These are phyloP conservation scores for Carollia perspicillata DNA, from an alignment of 2,113 vertebrate species.

Conservation along the genomic window DNA sequence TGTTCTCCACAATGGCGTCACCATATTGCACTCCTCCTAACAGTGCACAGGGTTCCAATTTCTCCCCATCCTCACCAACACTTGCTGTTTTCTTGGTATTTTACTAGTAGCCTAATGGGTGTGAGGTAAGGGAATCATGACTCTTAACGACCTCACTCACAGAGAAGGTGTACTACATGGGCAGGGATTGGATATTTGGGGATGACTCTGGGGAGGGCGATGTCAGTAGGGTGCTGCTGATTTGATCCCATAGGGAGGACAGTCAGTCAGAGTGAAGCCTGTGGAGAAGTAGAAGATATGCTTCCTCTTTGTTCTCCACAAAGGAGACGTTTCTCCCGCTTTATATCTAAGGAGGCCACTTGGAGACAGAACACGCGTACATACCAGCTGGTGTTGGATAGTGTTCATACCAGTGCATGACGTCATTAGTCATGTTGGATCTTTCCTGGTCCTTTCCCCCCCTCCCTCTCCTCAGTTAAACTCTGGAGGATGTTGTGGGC, in stretches of 20 bases:
- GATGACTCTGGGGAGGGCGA: not conserved
- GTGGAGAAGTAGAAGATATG: not conserved
- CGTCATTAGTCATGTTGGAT: not conserved
- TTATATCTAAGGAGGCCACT: not conserved
- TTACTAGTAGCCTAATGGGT: not conserved
- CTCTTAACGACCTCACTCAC: not conserved
- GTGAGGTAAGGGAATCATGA: not conserved
- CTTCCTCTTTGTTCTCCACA: not conserved
- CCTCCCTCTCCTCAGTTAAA: not conserved
- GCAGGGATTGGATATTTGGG: not conserved
- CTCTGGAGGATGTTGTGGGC: not conserved
- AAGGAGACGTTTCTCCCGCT: accelerated
- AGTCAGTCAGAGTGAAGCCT: not conserved
- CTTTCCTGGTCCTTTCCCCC: not conserved
- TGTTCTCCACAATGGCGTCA: not conserved
- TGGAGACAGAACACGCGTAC: not conserved
- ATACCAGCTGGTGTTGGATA: not conserved
- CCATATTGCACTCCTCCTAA: not conserved
- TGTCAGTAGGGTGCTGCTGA: not conserved
- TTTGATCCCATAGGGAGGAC: not conserved
- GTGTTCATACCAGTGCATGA: not conserved
- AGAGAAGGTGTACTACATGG: not conserved
- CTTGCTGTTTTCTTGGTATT: not conserved
- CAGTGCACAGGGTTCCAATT: not conserved
- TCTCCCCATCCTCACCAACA: not conserved